Conservation (phyloP, 2,888 invertebrate species). For the Limenitis camilla region DNA sequence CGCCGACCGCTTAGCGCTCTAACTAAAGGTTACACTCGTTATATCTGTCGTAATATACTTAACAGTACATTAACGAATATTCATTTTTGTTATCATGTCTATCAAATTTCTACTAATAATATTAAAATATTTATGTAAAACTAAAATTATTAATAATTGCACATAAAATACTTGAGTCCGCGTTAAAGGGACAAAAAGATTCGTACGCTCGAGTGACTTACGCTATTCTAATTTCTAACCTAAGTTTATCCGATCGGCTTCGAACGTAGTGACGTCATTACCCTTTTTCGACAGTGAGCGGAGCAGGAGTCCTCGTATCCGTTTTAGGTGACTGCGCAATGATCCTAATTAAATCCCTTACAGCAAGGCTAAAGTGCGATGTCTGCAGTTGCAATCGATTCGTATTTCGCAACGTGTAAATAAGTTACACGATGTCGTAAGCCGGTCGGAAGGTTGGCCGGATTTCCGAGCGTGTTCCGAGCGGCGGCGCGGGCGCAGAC, state of each 20-base stretch:
- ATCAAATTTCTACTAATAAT: no score
- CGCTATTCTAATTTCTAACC: no score
- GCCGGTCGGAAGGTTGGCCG: constrained; percentile 74
- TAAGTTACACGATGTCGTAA: constrained; percentile 73
- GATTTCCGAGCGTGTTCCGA: constrained; percentile 73
- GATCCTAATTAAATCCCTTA: constrained; percentile 74
- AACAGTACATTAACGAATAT: no score
- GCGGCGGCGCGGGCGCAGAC: constrained; percentile 43
- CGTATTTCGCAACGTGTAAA: constrained; percentile 72
- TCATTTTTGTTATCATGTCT: no score
- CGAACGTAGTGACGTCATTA: constrained; percentile 19
- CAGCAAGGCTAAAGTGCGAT: constrained; percentile 71
- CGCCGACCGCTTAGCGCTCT: no score
- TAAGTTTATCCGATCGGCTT: not conserved
- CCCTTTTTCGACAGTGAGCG: constrained; percentile 44
- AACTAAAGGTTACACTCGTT: constrained; percentile 71
- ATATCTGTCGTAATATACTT: constrained; percentile 30
- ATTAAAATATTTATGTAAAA: no score
- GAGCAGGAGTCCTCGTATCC: constrained; percentile 71
- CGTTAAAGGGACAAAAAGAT: no score
- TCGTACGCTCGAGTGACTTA: no score
- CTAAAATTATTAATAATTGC: no score
- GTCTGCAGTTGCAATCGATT: constrained; percentile 74
- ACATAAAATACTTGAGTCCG: no score
- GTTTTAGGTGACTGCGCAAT: constrained; percentile 70